phyloP scores from a whole-genome alignment of 1,140 invertebrate genomes.

The Geopemphigus sp. region DNA sequence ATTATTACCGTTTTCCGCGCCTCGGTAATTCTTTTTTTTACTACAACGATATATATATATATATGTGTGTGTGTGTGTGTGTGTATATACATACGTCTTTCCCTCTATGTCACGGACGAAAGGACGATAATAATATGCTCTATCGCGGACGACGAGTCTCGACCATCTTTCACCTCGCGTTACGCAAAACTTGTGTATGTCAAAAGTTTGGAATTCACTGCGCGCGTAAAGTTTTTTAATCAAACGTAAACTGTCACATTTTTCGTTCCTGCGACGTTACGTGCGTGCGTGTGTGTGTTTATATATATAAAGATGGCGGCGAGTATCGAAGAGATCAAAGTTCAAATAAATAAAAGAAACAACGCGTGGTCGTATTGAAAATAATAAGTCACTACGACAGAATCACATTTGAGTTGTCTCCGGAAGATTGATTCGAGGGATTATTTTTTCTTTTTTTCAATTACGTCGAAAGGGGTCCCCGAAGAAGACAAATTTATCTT shows the following conservation, averaged over 20 bases:
- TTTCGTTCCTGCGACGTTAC: not conserved
- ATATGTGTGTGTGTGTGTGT: not conserved
- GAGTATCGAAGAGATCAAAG: not conserved
- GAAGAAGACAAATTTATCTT: constrained; percentile 4
- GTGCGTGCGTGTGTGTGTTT: not conserved
- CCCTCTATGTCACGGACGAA: not conserved
- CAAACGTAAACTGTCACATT: constrained; percentile 14
- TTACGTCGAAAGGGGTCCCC: not conserved
- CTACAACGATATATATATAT: no score
- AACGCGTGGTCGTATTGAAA: not conserved
- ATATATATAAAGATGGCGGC: not conserved
- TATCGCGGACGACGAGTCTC: not conserved
- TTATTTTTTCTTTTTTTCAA: constrained; percentile 12
- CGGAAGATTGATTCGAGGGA: constrained; percentile 26
- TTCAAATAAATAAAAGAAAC: constrained; percentile 33
- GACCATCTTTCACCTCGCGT: not conserved
- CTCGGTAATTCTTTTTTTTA: not conserved
- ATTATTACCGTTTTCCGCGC: not conserved
- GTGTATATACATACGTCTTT: no score
- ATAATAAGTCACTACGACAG: constrained; percentile 32
- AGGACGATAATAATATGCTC: not conserved
- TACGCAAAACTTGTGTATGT: not conserved
- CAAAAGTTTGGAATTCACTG: constrained; percentile 24
- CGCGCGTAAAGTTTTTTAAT: constrained; percentile 28
- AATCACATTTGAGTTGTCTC: constrained; percentile 22